A percentile compares a stretch with the other conserved stretches of the same genome.
These are phyloP conservation scores for Caenorhabditis briggsae DNA, from an alignment of 1,140 invertebrate species.

Conservation along the genomic window DNA sequence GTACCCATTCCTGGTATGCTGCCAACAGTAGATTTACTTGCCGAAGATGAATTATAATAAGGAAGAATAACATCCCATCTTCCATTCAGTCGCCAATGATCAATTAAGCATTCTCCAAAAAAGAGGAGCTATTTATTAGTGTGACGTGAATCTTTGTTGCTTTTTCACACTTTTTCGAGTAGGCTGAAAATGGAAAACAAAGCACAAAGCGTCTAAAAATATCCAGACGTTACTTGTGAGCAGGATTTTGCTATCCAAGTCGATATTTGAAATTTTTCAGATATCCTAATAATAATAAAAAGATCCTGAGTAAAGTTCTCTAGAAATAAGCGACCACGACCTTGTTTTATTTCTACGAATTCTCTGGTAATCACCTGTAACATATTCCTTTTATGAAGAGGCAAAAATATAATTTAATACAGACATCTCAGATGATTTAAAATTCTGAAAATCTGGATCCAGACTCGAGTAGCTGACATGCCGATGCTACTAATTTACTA, in stretches of 20 bases:
- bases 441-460: conserved; percentile 2
- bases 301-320: too few relatives aligned
- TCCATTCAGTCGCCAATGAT: neutral
- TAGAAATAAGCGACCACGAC: neutral
- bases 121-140: neutral
- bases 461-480: neutral
- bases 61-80: neutral
- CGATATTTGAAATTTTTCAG: too few relatives aligned
- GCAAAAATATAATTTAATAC: neutral
- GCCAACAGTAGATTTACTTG: too few relatives aligned
- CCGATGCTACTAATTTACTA: neutral
- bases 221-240: neutral
- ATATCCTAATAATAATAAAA: too few relatives aligned
- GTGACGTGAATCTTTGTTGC: conserved; percentile 16
- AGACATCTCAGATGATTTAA: neutral
- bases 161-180: neutral
- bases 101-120: neutral
- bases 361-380: neutral
- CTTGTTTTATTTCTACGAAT: neutral
- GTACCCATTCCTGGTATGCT: too few relatives aligned
- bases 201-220: neutral
- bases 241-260: too few relatives aligned
- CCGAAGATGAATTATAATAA: too few relatives aligned
- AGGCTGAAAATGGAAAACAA: neutral
- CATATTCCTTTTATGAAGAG: neutral